Percentiles rank a stretch among this genome's conserved stretches.
Conservation (phyloP, 2,888 invertebrate species). For the Hanleya hanleyi region DNA sequence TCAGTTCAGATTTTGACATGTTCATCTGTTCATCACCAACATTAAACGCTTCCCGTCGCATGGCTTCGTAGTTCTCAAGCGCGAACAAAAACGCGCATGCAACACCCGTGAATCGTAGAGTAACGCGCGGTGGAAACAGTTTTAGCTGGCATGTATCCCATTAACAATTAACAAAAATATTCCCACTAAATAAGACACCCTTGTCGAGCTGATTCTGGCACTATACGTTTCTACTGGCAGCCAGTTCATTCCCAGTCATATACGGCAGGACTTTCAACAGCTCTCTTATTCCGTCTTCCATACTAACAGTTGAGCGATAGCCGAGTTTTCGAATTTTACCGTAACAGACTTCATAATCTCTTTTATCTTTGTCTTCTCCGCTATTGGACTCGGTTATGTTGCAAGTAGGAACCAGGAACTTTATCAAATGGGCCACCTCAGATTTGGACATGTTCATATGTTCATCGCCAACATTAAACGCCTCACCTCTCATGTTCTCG, state of each 20-base stretch:
- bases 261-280: conserved; percentile 65
- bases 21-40: conserved; percentile 72
- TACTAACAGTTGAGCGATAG: conserved; percentile 61
- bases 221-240: conserved; percentile 55
- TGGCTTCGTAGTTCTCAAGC: conserved; percentile 60
- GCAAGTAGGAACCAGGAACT: conserved; percentile 59
- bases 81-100: conserved; percentile 70
- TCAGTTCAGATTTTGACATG: conserved; percentile 69
- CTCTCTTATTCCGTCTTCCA: conserved; percentile 67
- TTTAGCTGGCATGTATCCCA: too few species aligned
- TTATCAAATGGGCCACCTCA: conserved; percentile 64
- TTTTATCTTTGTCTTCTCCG: conserved; percentile 71
- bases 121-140: too few species aligned
- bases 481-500: conserved; percentile 63
- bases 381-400: conserved; percentile 54
- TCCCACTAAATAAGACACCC: too few species aligned
- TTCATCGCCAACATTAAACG: conserved; percentile 72
- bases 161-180: too few species aligned
- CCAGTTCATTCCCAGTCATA: conserved; percentile 42
- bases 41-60: conserved; percentile 69
- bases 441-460: conserved; percentile 71
- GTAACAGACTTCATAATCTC: conserved; percentile 73
- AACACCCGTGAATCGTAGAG: conserved; percentile 70
- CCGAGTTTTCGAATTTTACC: conserved; percentile 67
- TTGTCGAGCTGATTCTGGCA: too few species aligned